Base-by-base conservation (phyloP, 2,888 invertebrate species). In the Machimus rusticus region DNA sequence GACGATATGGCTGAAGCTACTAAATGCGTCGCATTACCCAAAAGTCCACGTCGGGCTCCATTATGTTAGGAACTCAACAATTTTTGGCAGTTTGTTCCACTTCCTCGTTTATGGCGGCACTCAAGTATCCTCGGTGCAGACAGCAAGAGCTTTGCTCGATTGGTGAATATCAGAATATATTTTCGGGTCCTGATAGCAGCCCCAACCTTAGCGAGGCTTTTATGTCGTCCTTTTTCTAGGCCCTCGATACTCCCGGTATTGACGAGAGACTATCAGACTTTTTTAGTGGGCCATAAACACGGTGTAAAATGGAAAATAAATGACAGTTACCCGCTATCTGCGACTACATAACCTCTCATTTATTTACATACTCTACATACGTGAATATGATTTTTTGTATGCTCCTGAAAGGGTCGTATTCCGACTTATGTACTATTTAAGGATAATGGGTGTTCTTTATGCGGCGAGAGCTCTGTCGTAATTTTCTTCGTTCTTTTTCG, bases 241-340 rank as follows among this genome's bases (percentile, higher is more conserved):
- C 14, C 16, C 85, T 43, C 74, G 85, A 85, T 85, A 85, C 85
- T 85, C 28, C 23, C 74, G 28, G 74, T 85, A 85, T 85, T 85
- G 85, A 87, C 87, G 85, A 57, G 77, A 88, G 87, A 87, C 88
- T 88, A 88, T 88, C 88, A 88, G 88, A 87, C 87, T 57, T 88
- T 88, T 88, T 88, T 88, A 88, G 79, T 88, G 81, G 87, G 74
- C 74, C 79, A 88, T 88, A 88, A 88, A 88, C 88, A 88, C 88
- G 87, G 74, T 88, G 88, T 88, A 88, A 88, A 88, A 88, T 87
- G 88, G 87, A 88, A 88, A 88, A 88, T 88, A 88, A 85, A 85
- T 85, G 85, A 85, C 85, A 85, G 74, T 74, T 85, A 85, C 85
- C 31, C 85, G 85, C 85, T 85, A 85, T 85, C 85, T 85, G 28